phyloP scores from a whole-genome alignment of 2,888 invertebrate species.

The Cloeon dipterum region DNA sequence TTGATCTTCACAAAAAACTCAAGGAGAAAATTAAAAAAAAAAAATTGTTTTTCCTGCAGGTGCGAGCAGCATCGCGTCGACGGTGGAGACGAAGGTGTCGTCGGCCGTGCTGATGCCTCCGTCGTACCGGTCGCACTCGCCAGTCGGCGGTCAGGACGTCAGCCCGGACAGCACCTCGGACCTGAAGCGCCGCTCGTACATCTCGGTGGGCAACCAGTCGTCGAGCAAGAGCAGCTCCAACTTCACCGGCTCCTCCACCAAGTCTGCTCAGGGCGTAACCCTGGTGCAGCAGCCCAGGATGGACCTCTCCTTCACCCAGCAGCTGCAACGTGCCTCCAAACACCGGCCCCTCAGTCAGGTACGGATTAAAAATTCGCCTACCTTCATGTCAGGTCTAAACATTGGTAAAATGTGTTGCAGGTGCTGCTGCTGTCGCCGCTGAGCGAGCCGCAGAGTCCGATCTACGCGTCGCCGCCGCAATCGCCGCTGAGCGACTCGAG shows the following conservation, averaged over 20 bases:
- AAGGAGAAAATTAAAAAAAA: slow-evolving; percentile 1
- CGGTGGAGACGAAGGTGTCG: slow-evolving; percentile 36
- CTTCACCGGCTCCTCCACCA: slow-evolving; percentile 43
- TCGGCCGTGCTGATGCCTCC: slow-evolving; percentile 26
- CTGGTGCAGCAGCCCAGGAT: slow-evolving; percentile 6
- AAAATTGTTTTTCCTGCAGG: slow-evolving; percentile 11
- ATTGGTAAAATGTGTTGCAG: no score
- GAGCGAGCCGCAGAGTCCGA: slow-evolving; percentile 44
- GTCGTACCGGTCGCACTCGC: slow-evolving; percentile 16
- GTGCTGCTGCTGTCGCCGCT: slow-evolving; percentile 20
- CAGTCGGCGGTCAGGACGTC: slow-evolving; percentile 19
- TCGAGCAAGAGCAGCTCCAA: slow-evolving; percentile 61
- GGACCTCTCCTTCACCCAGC: slow-evolving; percentile 72
- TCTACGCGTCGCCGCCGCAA: slow-evolving; percentile 61
- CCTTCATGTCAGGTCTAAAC: slow-evolving; percentile 18
- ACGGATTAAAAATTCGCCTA: slow-evolving; percentile 25
- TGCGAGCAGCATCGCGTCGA: slow-evolving; percentile 26
- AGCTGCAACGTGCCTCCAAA: slow-evolving; percentile 52
- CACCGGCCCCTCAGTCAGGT: slow-evolving; percentile 32
- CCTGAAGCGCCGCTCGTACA: slow-evolving; percentile 26
- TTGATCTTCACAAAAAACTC: neutral
- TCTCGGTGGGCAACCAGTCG: slow-evolving; percentile 39
- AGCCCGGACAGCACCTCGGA: slow-evolving; percentile 22
- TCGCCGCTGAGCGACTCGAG: slow-evolving; percentile 28
- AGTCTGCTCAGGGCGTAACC: slow-evolving; percentile 21